phyloP scores from a whole-genome alignment of 2,113 vertebrate genomes.

The Centropristis striata region DNA sequence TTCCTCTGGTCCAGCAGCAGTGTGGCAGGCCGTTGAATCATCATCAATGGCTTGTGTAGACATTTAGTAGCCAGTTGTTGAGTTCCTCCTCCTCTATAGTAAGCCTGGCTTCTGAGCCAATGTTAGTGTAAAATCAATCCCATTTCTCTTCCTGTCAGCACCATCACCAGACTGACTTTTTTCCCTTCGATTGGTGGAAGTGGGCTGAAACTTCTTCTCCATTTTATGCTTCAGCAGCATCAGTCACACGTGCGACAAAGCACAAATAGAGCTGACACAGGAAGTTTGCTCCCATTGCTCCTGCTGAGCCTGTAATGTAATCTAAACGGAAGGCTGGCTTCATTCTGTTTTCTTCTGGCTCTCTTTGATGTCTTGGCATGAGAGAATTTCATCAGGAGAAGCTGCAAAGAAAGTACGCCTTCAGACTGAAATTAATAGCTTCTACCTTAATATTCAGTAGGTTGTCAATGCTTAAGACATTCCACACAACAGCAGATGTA shows the following conservation, averaged over 20 bases:
- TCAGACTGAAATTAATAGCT: neutral
- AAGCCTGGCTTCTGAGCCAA: conserved; percentile 21
- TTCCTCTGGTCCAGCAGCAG: neutral
- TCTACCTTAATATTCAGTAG: neutral
- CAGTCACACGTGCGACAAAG: neutral
- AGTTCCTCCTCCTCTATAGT: conserved; percentile 7
- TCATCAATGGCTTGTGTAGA: neutral
- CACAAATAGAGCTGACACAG: conserved; percentile 43
- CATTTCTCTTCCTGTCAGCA: conserved; percentile 50
- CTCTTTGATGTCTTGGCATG: neutral
- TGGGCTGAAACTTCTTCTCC: conserved; percentile 5
- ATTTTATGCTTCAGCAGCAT: conserved; percentile 47
- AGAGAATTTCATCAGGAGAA: neutral
- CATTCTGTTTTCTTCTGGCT: neutral
- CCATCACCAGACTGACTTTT: conserved; percentile 4
- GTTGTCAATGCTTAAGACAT: neutral
- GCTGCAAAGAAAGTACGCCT: neutral
- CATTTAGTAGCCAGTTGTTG: neutral
- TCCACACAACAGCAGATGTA: neutral
- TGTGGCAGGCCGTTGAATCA: neutral
- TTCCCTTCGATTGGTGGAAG: conserved; percentile 21
- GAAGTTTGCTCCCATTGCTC: conserved; percentile 8
- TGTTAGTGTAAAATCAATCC: conserved; percentile 40
- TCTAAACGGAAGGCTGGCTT: conserved; percentile 1
- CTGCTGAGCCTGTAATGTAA: conserved; percentile 18